These are phyloP conservation scores for Bolborhynchus lineola DNA, from an alignment of 2,113 vertebrate species.

Conservation along the genomic window DNA sequence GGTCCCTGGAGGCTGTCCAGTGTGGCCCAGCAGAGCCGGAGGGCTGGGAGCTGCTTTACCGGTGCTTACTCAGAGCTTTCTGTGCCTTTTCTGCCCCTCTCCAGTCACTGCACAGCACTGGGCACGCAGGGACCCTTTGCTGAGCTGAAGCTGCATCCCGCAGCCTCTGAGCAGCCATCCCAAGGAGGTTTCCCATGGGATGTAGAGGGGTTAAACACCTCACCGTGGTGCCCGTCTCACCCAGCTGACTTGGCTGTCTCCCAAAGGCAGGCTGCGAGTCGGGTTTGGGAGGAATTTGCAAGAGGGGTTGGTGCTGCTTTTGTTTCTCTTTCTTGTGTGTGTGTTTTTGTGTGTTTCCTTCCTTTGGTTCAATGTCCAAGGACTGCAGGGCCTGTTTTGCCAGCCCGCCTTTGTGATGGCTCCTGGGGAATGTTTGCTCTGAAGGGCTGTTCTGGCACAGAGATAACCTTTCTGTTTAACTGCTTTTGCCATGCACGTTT, in stretches of 20 bases:
- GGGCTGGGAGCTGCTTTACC: neutral
- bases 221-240: neutral
- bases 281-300: conserved; percentile 42
- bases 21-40: rapidly evolving
- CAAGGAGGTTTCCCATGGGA: rapidly evolving
- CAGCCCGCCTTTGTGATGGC: conserved; percentile 38
- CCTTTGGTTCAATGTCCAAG: conserved; percentile 53
- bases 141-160: neutral
- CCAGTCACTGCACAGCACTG: neutral
- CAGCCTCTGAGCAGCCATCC: neutral
- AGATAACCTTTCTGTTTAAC: conserved; percentile 61
- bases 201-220: neutral
- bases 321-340: neutral
- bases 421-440: conserved; percentile 57
- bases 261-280: neutral
- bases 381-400: conserved; percentile 43
- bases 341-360: neutral
- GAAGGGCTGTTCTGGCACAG: conserved; percentile 17
- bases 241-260: conserved; percentile 42
- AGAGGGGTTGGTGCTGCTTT: neutral
- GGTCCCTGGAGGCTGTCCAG: conserved; percentile 30
- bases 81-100: neutral
- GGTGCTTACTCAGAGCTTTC: neutral
- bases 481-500: conserved; percentile 10
- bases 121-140: neutral